phyloP scores from a whole-genome alignment of 2,797 vertebrate genomes.

The Scarus forsteni region DNA sequence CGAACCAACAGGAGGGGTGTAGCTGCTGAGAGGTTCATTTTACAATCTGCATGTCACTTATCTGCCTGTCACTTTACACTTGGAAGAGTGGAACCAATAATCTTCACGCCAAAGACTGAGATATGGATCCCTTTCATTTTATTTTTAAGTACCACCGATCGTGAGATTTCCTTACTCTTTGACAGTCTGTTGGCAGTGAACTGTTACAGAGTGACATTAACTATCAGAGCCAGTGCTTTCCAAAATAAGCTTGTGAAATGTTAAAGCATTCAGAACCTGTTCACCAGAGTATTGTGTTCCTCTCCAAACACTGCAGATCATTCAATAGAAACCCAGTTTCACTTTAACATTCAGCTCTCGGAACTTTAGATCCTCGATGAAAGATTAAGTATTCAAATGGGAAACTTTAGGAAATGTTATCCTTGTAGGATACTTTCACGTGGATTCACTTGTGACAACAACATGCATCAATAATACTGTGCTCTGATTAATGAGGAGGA shows the following conservation, averaged over 20 bases:
- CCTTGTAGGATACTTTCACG: constrained; percentile 23
- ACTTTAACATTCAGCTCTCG: constrained; percentile 45
- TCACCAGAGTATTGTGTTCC: constrained; percentile 60
- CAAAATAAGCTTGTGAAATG: constrained; percentile 32
- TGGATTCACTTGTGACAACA: constrained; percentile 27
- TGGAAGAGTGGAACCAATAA: constrained; percentile 42
- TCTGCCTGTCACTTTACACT: constrained; percentile 37
- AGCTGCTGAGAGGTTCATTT: constrained; percentile 29
- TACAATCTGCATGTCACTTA: constrained; percentile 29
- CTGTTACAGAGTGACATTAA: constrained; percentile 25
- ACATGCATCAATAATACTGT: constrained; percentile 11
- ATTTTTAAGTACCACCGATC: constrained; percentile 41
- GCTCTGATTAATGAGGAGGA: constrained; percentile 2
- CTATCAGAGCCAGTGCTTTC: constrained; percentile 38
- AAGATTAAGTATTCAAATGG: constrained; percentile 64
- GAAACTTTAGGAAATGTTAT: constrained; percentile 44
- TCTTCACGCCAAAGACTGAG: constrained; percentile 15
- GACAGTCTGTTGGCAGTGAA: constrained; percentile 44
- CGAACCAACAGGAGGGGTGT: constrained; percentile 27
- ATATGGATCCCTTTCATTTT: constrained; percentile 44
- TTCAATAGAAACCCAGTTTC: constrained; percentile 55
- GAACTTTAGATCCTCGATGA: constrained; percentile 62
- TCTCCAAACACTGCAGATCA: constrained; percentile 59
- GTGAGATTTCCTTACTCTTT: constrained; percentile 37
- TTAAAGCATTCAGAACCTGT: constrained; percentile 42